Base-by-base conservation (phyloP, 37 sponge, comb jelly and placozoan species). In the Halichondria panicea region DNA sequence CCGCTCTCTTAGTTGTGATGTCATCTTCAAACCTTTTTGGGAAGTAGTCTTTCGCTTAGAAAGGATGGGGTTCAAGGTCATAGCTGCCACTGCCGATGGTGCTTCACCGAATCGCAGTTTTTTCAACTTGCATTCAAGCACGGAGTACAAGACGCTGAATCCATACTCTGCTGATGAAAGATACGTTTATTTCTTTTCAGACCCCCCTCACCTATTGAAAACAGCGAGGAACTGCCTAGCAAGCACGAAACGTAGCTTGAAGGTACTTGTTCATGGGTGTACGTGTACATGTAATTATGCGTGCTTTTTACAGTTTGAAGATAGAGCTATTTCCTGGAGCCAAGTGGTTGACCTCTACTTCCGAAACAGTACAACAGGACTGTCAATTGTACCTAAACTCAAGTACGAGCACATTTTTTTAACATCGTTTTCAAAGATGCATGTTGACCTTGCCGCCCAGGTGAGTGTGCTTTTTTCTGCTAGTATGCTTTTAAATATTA, bases 371-470 rank as follows among this genome's bases (percentile, higher is more conserved):
- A 3, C 33, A n/a, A 22, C 21, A 12, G 75, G 64, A 27, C 30
- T 72, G 8, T 54, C 64, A n/a, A 25, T 83, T 13, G 55, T 83
- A 18, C 83, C 83, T 13, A 79, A 78, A 62, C 63, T 86, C 34
- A 86, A 71, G 43, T 70, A 32, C 30, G 80, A 86, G 70, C 87
- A 86, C 61, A 42, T 86, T 4, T 42, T 56, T 38, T 63, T 86
- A 4, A 86, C 80, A 6, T 57, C 70, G 3, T 80, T 80, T 53
- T 85, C 86, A 31, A 77, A 78, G 35, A 85, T 85, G 86, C 27
- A 74, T 31, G 86, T 85, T 21, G 79, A 85, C 41, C 30, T 85
- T 2, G 86, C 86, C 43, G 72, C 79, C 38, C 79, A 85, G 79
- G 86, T 85, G 19, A 58, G 8, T 24, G n/a, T 58, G n/a, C 12